phyloP scores from a whole-genome alignment of 2,113 vertebrate genomes.

The Pelusios castaneus region DNA sequence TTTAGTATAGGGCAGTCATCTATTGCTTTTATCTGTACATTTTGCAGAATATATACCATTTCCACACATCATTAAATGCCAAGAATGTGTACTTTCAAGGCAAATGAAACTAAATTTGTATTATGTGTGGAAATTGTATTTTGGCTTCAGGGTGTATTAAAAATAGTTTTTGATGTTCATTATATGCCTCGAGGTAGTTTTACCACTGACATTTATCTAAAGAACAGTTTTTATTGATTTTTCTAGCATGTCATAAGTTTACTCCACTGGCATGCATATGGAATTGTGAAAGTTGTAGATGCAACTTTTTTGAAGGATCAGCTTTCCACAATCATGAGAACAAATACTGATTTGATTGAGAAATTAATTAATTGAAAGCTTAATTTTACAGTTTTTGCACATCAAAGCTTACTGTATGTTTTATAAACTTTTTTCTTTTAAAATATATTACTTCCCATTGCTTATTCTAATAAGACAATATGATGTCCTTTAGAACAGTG shows the following conservation, averaged over 20 bases:
- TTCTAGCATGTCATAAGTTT: background rate
- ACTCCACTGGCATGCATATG: background rate
- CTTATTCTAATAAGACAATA: background rate
- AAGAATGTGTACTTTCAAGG: background rate
- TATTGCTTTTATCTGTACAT: background rate
- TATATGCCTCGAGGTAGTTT: conserved; percentile 10
- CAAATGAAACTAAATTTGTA: conserved; percentile 27
- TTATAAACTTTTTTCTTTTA: background rate
- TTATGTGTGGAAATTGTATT: conserved; percentile 20
- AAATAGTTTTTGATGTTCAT: conserved; percentile 28
- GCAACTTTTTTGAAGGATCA: background rate
- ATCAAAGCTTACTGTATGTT: background rate
- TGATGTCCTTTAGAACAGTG: no score
- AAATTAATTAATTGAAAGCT: background rate
- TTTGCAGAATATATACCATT: background rate
- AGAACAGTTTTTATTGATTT: background rate
- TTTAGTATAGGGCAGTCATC: background rate
- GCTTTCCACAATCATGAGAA: background rate
- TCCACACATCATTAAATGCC: background rate
- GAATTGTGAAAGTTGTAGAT: background rate
- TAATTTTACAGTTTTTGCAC: background rate
- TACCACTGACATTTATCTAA: conserved; percentile 40
- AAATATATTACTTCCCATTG: background rate
- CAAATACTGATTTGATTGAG: background rate
- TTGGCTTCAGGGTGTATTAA: conserved; percentile 33